phyloP scores from a whole-genome alignment of 2,797 vertebrate species.

The Eutrigla gurnardus region DNA sequence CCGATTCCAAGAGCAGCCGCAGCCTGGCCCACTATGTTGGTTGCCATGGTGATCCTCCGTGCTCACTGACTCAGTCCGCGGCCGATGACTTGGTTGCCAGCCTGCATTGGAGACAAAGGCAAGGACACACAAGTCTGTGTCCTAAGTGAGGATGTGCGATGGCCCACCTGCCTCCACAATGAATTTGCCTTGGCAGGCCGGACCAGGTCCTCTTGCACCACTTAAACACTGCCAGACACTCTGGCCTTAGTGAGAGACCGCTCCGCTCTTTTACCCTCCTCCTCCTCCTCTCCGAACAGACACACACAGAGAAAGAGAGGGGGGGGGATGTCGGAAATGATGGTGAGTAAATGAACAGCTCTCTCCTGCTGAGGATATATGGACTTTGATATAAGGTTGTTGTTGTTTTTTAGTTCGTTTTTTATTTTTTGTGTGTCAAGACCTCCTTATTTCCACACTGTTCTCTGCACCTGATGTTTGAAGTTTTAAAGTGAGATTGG shows the following conservation, averaged over 20 bases:
- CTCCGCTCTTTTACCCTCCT: slow-evolving; percentile 57
- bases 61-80: slow-evolving; percentile 71
- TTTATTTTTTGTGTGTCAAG: slow-evolving; percentile 74
- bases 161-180: slow-evolving; percentile 79
- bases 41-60: slow-evolving; percentile 77
- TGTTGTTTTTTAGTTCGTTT: slow-evolving; percentile 3
- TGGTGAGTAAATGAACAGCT: slow-evolving; percentile 61
- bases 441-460: slow-evolving; percentile 68
- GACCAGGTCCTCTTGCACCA: slow-evolving; percentile 73
- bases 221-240: slow-evolving; percentile 79
- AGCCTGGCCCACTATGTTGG: slow-evolving; percentile 76
- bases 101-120: slow-evolving; percentile 80
- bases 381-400: slow-evolving; percentile 61
- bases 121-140: slow-evolving; percentile 82
- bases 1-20: slow-evolving; percentile 77
- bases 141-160: slow-evolving; percentile 72
- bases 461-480: slow-evolving; percentile 62
- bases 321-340: slow-evolving; percentile 40
- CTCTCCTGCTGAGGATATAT: slow-evolving; percentile 65
- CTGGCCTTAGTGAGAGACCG: slow-evolving; percentile 71
- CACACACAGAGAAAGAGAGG: slow-evolving; percentile 35
- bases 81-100: slow-evolving; percentile 76
- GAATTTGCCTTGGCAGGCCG: slow-evolving; percentile 79
- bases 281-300: slow-evolving; percentile 41
- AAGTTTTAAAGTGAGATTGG: slow-evolving; percentile 63